Evolutionary conservation across 1,140 invertebrate genomes (phyloP).

Genomic region (Magallana angulata): DNA sequence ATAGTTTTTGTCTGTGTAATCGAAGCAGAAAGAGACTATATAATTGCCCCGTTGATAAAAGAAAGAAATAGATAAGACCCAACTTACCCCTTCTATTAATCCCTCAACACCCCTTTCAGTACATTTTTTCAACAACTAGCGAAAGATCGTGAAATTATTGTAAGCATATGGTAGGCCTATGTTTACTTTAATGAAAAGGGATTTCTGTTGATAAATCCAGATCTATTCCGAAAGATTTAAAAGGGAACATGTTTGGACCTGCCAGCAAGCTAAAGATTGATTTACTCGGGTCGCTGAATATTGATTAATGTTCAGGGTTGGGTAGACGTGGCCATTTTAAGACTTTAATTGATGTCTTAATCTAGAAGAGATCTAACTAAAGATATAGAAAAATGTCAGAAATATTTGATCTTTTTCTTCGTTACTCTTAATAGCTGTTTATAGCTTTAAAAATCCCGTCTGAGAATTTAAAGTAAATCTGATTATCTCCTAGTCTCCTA

Average conservation of each 20-base stretch:
- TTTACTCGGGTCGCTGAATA: neutral
- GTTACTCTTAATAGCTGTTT: too few relatives aligned
- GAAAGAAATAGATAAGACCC: neutral
- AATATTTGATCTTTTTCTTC: too few relatives aligned
- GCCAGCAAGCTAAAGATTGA: neutral
- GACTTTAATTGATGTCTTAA: too few relatives aligned
- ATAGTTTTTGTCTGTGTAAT: too few relatives aligned
- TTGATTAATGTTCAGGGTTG: neutral
- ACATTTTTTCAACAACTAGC: neutral
- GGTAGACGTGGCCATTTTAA: neutral
- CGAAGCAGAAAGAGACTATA: too few relatives aligned
- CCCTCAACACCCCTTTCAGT: neutral
- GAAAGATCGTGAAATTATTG: neutral
- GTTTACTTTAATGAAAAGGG: neutral
- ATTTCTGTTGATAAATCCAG: neutral
- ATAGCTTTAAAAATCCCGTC: too few relatives aligned
- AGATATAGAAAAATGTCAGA: too few relatives aligned
- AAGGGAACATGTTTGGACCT: neutral
- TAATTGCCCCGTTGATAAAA: too few relatives aligned
- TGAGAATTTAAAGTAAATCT: too few relatives aligned
- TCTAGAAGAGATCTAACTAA: too few relatives aligned
- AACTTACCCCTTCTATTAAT: neutral
- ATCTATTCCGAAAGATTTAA: slow-evolving; percentile 10
- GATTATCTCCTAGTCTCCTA: too few relatives aligned
- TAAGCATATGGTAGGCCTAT: neutral